Conservation (phyloP, 2,888 invertebrate genomes). For the Ypsolopha scabrella region DNA sequence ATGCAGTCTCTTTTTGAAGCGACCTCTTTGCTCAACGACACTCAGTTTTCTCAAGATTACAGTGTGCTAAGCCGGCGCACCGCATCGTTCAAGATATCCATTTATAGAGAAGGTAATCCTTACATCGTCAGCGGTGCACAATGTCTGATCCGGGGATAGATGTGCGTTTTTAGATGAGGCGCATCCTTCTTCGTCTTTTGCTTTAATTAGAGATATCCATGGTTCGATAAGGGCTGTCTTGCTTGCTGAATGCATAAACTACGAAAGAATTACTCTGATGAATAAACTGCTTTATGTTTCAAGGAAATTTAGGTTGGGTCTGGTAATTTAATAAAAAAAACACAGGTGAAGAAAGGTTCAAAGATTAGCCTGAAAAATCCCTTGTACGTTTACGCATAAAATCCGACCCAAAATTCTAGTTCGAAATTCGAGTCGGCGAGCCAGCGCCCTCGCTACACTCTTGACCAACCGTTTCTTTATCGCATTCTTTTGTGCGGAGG, state of each 20-base stretch:
- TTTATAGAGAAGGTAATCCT: constrained; percentile 34
- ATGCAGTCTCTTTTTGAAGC: constrained; percentile 13
- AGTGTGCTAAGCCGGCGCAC: constrained; percentile 8
- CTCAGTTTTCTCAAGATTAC: constrained; percentile 20
- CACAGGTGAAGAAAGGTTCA: too few species aligned
- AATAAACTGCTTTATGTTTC: too few species aligned
- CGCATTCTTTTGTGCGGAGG: too few species aligned
- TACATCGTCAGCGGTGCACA: constrained; percentile 20
- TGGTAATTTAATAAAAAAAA: too few species aligned
- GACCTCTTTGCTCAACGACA: constrained; percentile 14
- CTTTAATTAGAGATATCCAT: constrained; percentile 7
- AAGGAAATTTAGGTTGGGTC: too few species aligned
- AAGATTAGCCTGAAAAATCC: too few species aligned
- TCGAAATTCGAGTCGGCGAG: too few species aligned
- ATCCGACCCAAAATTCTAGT: too few species aligned
- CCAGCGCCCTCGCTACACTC: too few species aligned
- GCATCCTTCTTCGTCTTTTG: constrained; percentile 1
- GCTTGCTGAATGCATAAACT: not conserved
- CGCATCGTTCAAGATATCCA: constrained; percentile 18
- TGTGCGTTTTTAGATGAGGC: constrained; percentile 25
- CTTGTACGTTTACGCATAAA: too few species aligned
- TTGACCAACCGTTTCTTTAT: too few species aligned
- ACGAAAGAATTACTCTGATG: not conserved
- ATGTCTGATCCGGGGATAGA: constrained; percentile 22
- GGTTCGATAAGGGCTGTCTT: not conserved